Percentiles rank a stretch among this genome's conserved stretches.
These are phyloP conservation scores for Aphaenogaster ashmeadi DNA, from an alignment of 1,140 invertebrate genomes.

Conservation along the genomic window DNA sequence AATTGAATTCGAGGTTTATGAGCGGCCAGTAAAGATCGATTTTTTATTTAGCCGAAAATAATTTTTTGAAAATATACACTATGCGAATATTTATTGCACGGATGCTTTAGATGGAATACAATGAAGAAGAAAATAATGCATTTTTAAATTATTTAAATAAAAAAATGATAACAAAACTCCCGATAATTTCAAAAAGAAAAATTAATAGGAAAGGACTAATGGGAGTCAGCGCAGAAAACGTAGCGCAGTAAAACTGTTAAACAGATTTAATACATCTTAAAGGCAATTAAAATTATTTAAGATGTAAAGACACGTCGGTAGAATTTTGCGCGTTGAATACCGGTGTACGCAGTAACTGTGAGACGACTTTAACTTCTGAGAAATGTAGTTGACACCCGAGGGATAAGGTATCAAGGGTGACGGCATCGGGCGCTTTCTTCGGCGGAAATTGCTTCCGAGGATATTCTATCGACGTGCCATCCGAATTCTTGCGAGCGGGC, in stretches of 20 bases:
- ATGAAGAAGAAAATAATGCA: neutral
- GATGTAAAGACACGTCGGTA: neutral
- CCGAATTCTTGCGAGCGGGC: slow-evolving; percentile 5
- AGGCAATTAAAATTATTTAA: neutral
- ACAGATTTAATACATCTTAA: no score
- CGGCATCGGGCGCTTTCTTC: neutral
- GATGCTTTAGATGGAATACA: neutral
- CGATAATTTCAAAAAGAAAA: no score
- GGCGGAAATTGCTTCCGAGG: neutral
- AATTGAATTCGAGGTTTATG: neutral
- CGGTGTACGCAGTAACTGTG: no score
- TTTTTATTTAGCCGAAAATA: neutral
- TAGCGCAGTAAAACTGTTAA: no score
- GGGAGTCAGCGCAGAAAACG: no score
- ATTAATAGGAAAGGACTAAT: no score
- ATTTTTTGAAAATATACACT: neutral
- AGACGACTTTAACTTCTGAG: slow-evolving; percentile 8
- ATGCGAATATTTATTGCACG: neutral
- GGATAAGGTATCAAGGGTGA: neutral
- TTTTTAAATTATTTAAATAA: neutral
- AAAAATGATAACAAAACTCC: no score
- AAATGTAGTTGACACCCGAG: neutral
- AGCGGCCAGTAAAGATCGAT: neutral
- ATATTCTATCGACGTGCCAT: neutral
- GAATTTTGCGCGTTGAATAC: neutral